Evolutionary conservation across 2,888 invertebrate genomes (phyloP), one percentile per base, ranked within the genome.

Genomic region (Tillus elongatus): DNA sequence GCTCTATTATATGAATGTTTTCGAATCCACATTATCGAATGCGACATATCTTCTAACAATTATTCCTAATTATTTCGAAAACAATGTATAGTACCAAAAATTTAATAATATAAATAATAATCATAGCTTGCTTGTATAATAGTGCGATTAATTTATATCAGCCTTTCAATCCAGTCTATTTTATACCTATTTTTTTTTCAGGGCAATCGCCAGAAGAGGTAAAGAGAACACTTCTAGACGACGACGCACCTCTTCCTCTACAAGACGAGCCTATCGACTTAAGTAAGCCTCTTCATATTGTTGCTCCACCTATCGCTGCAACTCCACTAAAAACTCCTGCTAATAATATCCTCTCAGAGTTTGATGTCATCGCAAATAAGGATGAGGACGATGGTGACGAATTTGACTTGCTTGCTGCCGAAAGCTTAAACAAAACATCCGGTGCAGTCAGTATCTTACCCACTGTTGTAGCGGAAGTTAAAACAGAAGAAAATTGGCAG

Each of bases 401-500:
- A 64, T 86, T 87, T 61, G 79, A 82, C 16, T 72, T 77, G 53
- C 61, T 86, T 69, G 86, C 86, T 11, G 75, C 78, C n/a, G 82
- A 85, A 63, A 85, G 85, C 13, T 67, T 84, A 49, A 68, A 69
- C 2, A 79, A 77, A 56, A 68, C 70, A 19, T 59, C 67, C 15
- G 60, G 58, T 39, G 51, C 64, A 33, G 54, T 63, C 11, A 56
- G 52, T 30, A 53, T 71, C 52, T 64, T 68, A 33, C 63, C 68
- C 41, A 64, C 52, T 30, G 63, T 73, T 19, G 67, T 70, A 4
- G 55, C 70, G 42, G 50, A 59, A 34, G 48, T 56, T 24, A 69
- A 70, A 44, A 68, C 70, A 43, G 72, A 71, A 41, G 71, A n/a
- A n/a, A n/a, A 75, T 47, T 81, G 79, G 79, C 76, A 78, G 13